Percentiles rank a stretch among this genome's conserved stretches.
Conservation (phyloP, 2,797 vertebrate genomes). For the Schizopygopsis malacanthus region DNA sequence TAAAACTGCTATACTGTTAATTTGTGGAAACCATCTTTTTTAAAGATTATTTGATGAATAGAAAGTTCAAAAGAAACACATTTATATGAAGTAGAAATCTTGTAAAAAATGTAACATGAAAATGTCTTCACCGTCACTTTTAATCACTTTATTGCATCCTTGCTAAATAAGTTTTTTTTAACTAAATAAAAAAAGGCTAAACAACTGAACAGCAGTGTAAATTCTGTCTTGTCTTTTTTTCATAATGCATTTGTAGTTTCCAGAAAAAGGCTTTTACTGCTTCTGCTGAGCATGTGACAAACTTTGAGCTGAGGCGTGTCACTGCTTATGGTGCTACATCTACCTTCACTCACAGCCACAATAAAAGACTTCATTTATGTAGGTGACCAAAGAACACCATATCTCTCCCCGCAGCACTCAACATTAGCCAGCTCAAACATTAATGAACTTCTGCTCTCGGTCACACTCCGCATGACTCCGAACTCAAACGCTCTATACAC, state of each 20-base stretch:
- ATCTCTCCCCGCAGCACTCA: not conserved
- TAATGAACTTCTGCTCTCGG: not conserved
- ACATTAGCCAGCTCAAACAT: not conserved
- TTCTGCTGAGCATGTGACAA: not conserved
- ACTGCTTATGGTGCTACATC: not conserved
- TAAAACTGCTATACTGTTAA: not conserved
- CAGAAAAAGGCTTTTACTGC: not conserved
- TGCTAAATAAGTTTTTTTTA: not conserved
- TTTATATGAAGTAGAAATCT: not conserved
- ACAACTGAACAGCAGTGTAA: not conserved
- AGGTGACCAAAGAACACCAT: constrained; percentile 25
- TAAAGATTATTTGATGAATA: not conserved
- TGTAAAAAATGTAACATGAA: not conserved
- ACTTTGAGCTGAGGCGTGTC: constrained; percentile 30
- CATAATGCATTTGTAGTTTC: not conserved
- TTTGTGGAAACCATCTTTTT: not conserved
- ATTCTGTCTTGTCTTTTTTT: not conserved
- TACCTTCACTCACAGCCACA: not conserved
- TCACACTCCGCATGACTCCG: not conserved
- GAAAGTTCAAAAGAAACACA: not conserved
- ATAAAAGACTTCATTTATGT: constrained; percentile 11
- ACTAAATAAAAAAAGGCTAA: not conserved
- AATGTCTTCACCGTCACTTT: not conserved
- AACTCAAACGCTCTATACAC: not conserved
- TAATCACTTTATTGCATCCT: not conserved